A percentile compares a stretch with the other conserved stretches of the same genome.
Conservation (phyloP, 2,888 invertebrate genomes). For the Leptopilina myrica region DNA sequence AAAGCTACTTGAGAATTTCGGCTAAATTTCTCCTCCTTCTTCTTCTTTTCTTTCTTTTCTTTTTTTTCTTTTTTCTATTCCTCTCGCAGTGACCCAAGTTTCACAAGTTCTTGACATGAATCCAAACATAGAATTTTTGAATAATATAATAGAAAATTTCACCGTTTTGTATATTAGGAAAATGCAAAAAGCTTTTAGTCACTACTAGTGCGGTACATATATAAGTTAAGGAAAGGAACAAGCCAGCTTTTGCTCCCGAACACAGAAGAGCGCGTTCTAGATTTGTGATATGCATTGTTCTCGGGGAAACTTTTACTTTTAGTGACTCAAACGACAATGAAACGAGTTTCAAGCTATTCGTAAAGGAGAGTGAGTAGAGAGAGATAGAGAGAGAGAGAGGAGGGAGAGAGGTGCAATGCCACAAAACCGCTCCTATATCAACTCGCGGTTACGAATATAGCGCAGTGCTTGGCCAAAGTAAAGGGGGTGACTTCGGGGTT, state of each 20-base stretch:
- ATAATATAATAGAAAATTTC: slow-evolving; percentile 5
- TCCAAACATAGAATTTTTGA: slow-evolving; percentile 20
- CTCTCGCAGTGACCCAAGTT: too few species aligned
- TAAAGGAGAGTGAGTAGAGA: slow-evolving; percentile 40
- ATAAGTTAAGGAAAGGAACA: slow-evolving; percentile 13
- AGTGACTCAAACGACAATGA: slow-evolving; percentile 52
- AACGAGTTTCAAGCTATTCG: slow-evolving; percentile 61
- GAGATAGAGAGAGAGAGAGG: neutral
- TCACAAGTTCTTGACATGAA: slow-evolving; percentile 26
- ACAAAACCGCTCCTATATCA: slow-evolving; percentile 66
- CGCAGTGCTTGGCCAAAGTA: slow-evolving; percentile 47
- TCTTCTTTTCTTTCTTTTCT: neutral
- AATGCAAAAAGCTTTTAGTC: slow-evolving; percentile 20
- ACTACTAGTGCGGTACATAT: neutral
- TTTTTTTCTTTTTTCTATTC: too few species aligned
- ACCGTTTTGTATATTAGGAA: neutral
- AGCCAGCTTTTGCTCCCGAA: slow-evolving; percentile 22
- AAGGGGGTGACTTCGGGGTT: slow-evolving; percentile 47
- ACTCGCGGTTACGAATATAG: slow-evolving; percentile 62
- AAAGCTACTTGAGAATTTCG: neutral
- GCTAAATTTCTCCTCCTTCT: neutral
- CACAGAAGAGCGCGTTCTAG: neutral
- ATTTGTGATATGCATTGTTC: slow-evolving; percentile 49
- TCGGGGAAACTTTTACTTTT: slow-evolving; percentile 44
- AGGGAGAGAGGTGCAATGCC: slow-evolving; percentile 51